A percentile compares a stretch with the other conserved stretches of the same genome.
Evolutionary conservation across 2,113 vertebrate species (phyloP).

Genomic region (Plecotus auritus): DNA sequence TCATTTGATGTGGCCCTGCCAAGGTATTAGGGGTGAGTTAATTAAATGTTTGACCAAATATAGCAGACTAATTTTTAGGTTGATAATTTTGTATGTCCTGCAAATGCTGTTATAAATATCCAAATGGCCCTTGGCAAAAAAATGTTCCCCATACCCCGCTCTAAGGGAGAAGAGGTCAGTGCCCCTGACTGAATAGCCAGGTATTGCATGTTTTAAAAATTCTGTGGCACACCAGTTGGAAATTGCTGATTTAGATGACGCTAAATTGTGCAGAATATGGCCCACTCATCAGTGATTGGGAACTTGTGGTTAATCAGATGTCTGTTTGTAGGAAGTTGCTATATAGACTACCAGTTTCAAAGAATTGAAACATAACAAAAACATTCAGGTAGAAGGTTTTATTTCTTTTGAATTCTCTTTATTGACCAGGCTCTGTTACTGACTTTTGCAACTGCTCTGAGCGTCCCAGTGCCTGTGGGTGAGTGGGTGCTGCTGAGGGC

Average conservation of each 20-base stretch:
- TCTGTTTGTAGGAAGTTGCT: not conserved
- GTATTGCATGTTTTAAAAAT: not conserved
- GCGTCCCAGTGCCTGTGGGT: too few species aligned
- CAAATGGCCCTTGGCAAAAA: too few species aligned
- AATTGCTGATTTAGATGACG: not conserved
- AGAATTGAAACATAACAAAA: not conserved
- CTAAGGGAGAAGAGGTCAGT: not conserved
- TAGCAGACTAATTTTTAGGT: too few species aligned
- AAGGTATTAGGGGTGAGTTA: too few species aligned
- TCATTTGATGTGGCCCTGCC: too few species aligned
- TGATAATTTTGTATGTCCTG: too few species aligned
- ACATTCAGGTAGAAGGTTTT: not conserved
- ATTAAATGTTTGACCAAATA: too few species aligned
- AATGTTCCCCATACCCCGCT: not conserved
- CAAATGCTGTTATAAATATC: too few species aligned
- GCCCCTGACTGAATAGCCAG: not conserved
- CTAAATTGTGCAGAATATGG: not conserved
- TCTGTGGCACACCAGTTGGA: not conserved
- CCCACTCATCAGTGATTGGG: rapidly evolving
- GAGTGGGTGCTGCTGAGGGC: rapidly evolving
- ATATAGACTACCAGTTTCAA: not conserved
- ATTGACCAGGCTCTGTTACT: rapidly evolving
- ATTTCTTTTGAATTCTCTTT: not conserved
- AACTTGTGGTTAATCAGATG: not conserved
- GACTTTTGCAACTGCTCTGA: rapidly evolving